Evolutionary conservation across 2,888 invertebrate species (phyloP).

Genomic region (Brenthis hecate): DNA sequence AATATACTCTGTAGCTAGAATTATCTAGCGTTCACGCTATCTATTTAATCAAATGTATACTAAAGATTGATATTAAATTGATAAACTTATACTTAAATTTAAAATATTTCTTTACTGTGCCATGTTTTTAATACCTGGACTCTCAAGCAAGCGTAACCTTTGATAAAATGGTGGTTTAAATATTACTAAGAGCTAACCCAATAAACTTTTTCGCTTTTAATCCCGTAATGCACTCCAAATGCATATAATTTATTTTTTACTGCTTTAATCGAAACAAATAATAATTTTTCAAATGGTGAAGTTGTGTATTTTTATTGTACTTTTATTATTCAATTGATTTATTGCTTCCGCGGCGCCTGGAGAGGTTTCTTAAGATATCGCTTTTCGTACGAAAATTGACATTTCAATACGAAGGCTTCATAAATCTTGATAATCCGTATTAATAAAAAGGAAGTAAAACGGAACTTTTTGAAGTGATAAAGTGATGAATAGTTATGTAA

Average conservation of each 20-base stretch:
- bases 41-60: no score
- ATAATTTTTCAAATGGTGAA: conserved; percentile 30
- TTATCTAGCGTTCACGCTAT: no score
- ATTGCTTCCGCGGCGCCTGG: conserved; percentile 36
- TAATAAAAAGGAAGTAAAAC: conserved; percentile 13
- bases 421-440: conserved; percentile 17
- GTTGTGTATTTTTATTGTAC: conserved; percentile 29
- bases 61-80: no score
- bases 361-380: conserved; percentile 31
- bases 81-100: no score
- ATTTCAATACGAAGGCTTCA: conserved; percentile 23
- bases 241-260: conserved; percentile 32
- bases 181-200: not conserved
- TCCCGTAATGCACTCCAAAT: conserved; percentile 12
- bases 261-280: conserved; percentile 31
- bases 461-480: not conserved
- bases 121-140: no score
- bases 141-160: no score
- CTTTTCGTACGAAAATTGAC: conserved; percentile 32
- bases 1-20: no score
- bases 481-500: no score
- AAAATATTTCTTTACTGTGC: no score
- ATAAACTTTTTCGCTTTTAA: conserved; percentile 1
- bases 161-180: not conserved
- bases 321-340: conserved; percentile 38